phyloP scores from a whole-genome alignment of 2,797 vertebrate species.

The Sebastes nivosus region DNA sequence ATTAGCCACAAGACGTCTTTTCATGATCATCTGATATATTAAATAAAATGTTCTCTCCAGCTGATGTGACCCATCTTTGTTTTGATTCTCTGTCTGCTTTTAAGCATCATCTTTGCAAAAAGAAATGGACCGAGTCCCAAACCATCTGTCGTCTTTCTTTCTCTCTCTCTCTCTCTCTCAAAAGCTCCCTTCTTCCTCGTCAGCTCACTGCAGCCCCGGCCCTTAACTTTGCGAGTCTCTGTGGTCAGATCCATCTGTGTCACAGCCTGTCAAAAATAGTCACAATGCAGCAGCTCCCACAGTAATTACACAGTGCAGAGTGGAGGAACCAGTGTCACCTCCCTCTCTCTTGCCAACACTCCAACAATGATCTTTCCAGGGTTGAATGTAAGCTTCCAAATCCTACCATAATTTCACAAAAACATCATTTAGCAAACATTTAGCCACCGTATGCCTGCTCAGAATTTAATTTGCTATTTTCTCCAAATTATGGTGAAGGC shows the following conservation, averaged over 20 bases:
- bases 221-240: conserved; percentile 73
- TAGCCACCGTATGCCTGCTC: background rate
- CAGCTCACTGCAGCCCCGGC: conserved; percentile 37
- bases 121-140: conserved; percentile 19
- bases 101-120: conserved; percentile 30
- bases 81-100: conserved; percentile 44
- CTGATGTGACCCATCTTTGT: conserved; percentile 56
- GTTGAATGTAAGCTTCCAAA: conserved; percentile 43
- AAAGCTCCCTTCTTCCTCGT: conserved; percentile 32
- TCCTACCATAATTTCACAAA: conserved; percentile 4
- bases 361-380: conserved; percentile 76
- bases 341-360: conserved; percentile 73
- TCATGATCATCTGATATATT: conserved; percentile 18
- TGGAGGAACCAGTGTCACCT: conserved; percentile 82
- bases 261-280: conserved; percentile 82
- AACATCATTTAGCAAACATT: background rate
- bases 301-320: conserved; percentile 83
- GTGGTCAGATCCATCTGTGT: conserved; percentile 83
- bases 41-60: conserved; percentile 22
- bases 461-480: background rate
- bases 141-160: conserved; percentile 14
- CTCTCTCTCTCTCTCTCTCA: background rate
- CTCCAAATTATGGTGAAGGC: background rate
- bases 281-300: conserved; percentile 82
- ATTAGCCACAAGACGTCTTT: conserved; percentile 36